These are phyloP conservation scores for Malacosoma neustria DNA, from an alignment of 2,888 invertebrate species.

Conservation along the genomic window DNA sequence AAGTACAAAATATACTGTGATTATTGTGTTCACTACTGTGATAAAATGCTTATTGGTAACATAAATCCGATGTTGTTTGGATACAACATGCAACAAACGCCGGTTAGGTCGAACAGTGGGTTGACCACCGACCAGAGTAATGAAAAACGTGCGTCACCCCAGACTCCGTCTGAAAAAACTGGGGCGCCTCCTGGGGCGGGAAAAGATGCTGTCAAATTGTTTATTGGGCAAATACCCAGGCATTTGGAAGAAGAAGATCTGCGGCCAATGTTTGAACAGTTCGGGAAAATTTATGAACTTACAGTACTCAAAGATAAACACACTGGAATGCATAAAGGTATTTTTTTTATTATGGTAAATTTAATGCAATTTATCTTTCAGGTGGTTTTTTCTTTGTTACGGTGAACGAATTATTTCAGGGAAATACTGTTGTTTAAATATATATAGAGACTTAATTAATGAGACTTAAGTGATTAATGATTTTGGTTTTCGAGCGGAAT, in stretches of 20 bases:
- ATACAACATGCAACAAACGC: conserved; percentile 37
- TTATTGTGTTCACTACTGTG: conserved; percentile 43
- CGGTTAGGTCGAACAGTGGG: not conserved
- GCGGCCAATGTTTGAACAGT: conserved; percentile 93
- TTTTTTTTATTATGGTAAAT: conserved; percentile 28
- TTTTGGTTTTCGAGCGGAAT: no score
- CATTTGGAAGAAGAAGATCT: conserved; percentile 91
- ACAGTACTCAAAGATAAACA: conserved; percentile 95
- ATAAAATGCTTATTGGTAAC: conserved; percentile 59
- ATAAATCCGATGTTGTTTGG: conserved; percentile 54
- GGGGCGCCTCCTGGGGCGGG: conserved; percentile 63
- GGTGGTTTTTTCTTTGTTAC: no score
- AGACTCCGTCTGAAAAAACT: conserved; percentile 57
- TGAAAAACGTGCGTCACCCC: conserved; percentile 19
- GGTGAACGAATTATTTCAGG: no score
- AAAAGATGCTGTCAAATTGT: conserved; percentile 84
- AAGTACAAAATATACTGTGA: conserved; percentile 64
- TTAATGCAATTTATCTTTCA: no score
- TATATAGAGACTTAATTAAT: no score
- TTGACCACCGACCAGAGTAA: conserved; percentile 22
- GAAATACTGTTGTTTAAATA: no score
- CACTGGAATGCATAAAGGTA: conserved; percentile 97
- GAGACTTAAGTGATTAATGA: no score
- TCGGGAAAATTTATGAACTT: conserved; percentile 95
- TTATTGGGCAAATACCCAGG: conserved; percentile 94